Conservation (phyloP, 2,888 invertebrate species). For the Drosophila neotestacea region DNA sequence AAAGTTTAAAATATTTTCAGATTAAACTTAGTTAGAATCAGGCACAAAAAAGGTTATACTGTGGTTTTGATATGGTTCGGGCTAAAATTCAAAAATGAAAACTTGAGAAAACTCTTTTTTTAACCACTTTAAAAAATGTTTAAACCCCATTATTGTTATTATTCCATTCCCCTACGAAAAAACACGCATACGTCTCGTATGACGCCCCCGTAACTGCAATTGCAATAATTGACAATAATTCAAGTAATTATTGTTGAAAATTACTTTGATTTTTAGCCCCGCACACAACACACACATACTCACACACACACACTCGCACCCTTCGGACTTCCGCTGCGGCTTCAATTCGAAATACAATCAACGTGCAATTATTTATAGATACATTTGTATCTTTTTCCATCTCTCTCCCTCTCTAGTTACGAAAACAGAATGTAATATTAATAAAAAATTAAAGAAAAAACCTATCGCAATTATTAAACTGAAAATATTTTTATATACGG, state of each 20-base stretch:
- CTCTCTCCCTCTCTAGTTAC: neutral
- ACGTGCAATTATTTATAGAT: slow-evolving; percentile 48
- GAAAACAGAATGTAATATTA: slow-evolving; percentile 21
- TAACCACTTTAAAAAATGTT: neutral
- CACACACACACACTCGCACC: neutral
- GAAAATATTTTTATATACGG: slow-evolving; percentile 16
- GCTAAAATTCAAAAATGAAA: no score
- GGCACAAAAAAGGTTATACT: no score
- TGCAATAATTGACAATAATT: slow-evolving; percentile 79
- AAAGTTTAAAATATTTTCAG: no score
- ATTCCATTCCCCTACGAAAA: neutral
- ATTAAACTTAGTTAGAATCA: no score
- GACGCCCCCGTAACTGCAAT: slow-evolving; percentile 65
- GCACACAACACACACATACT: neutral
- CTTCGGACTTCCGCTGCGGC: slow-evolving; percentile 41
- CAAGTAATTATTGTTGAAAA: slow-evolving; percentile 67
- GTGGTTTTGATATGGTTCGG: no score
- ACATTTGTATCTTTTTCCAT: slow-evolving; percentile 16
- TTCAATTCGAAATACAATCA: slow-evolving; percentile 43
- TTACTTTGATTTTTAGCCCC: slow-evolving; percentile 64
- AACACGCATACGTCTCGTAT: slow-evolving; percentile 43
- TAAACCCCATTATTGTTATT: neutral
- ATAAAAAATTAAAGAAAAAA: slow-evolving; percentile 40
- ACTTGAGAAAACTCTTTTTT: no score
- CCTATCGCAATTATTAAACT: slow-evolving; percentile 40